phyloP scores from a whole-genome alignment of 2,113 vertebrate species.

The Struthidea cinerea region DNA sequence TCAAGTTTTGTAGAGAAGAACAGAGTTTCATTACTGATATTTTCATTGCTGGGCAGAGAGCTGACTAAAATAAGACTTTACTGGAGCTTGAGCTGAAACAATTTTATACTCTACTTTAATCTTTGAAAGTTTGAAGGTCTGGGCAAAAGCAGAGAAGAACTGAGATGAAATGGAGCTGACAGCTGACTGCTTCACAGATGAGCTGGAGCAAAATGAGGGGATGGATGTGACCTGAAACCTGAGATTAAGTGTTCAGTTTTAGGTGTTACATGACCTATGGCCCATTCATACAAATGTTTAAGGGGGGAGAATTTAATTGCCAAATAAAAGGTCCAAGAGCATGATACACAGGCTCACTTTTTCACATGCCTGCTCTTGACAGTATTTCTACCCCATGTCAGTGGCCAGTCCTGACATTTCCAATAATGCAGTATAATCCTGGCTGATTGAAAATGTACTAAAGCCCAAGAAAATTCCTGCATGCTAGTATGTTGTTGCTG shows the following conservation, averaged over 20 bases:
- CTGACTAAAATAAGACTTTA: neutral
- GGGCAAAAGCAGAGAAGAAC: neutral
- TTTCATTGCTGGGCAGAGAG: neutral
- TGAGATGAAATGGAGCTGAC: neutral
- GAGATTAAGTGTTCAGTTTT: neutral
- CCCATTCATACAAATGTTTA: neutral
- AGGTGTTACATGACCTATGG: neutral
- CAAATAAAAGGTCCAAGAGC: neutral
- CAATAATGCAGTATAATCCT: neutral
- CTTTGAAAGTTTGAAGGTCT: neutral
- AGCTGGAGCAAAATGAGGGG: neutral
- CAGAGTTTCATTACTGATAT: neutral
- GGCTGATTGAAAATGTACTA: neutral
- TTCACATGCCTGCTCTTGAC: neutral
- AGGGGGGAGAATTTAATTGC: neutral
- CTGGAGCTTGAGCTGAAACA: neutral
- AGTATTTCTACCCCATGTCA: neutral
- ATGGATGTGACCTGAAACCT: neutral
- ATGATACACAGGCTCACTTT: accelerated
- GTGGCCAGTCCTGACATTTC: neutral
- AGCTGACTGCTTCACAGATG: neutral
- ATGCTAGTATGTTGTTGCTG: neutral
- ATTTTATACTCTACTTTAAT: neutral
- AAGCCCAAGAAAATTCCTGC: neutral
- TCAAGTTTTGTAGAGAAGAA: neutral